Evolutionary conservation across 1,140 invertebrate genomes (phyloP).

Genomic region (Aleiodes sp.): DNA sequence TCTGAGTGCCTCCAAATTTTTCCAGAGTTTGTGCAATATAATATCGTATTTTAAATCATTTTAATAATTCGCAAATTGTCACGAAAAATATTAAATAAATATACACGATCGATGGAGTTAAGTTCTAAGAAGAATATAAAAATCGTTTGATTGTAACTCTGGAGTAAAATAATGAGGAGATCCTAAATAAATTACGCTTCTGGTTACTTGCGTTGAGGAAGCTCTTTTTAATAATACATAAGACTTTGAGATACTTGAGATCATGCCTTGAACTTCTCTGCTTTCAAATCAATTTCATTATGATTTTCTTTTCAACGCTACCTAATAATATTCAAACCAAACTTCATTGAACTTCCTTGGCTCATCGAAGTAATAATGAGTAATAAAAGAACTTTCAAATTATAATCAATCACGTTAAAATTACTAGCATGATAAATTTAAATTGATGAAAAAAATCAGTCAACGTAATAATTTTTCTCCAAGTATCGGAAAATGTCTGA

Average conservation of each 20-base stretch:
- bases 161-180: slow-evolving; percentile 25
- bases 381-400: neutral
- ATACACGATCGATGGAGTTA: neutral
- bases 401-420: neutral
- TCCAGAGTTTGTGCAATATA: too few relatives aligned
- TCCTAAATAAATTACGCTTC: slow-evolving; percentile 50
- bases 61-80: too few relatives aligned
- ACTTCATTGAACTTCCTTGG: neutral
- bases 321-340: neutral
- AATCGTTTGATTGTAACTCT: slow-evolving; percentile 25
- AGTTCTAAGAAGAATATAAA: slow-evolving; percentile 28
- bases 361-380: neutral
- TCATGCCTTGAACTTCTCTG: neutral
- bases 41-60: too few relatives aligned
- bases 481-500: neutral
- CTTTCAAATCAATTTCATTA: neutral
- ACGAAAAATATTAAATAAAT: too few relatives aligned
- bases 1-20: too few relatives aligned
- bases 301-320: slow-evolving; percentile 17
- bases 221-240: neutral
- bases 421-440: neutral
- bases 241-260: slow-evolving; percentile 33
- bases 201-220: neutral
- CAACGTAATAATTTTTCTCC: neutral
- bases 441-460: neutral